These are phyloP conservation scores for Mesitornis unicolor DNA, from an alignment of 2,113 vertebrate genomes.

Conservation along the genomic window DNA sequence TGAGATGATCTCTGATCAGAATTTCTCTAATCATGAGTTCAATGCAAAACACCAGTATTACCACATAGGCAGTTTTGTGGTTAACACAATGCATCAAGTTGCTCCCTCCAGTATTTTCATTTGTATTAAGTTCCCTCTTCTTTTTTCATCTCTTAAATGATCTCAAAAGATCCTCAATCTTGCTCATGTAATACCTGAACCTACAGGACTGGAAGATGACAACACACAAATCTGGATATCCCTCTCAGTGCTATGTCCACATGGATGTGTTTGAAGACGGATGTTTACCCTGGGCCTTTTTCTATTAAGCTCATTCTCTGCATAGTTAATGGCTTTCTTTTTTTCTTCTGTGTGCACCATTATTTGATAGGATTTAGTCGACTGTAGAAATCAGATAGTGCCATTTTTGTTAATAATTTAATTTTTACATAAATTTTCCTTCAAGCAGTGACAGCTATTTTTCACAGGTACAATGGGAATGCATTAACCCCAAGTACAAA, in stretches of 20 bases:
- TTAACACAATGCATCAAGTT: not conserved
- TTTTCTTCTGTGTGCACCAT: not conserved
- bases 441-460: not conserved
- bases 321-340: not conserved
- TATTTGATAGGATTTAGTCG: not conserved
- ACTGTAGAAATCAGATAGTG: not conserved
- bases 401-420: not conserved
- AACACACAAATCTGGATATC: not conserved
- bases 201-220: not conserved
- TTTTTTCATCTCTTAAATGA: not conserved
- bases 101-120: not conserved
- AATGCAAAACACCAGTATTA: not conserved
- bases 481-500: slow-evolving; percentile 95
- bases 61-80: not conserved
- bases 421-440: not conserved
- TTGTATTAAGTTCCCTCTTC: not conserved
- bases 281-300: not conserved
- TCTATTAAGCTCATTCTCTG: not conserved
- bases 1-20: not conserved
- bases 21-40: not conserved
- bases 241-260: not conserved
- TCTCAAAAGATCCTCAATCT: not conserved
- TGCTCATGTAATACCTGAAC: not conserved
- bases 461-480: slow-evolving; percentile 93
- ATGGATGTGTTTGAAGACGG: not conserved